Evolutionary conservation across 2,888 invertebrate species (phyloP).

Genomic region (Brachyptera putata): DNA sequence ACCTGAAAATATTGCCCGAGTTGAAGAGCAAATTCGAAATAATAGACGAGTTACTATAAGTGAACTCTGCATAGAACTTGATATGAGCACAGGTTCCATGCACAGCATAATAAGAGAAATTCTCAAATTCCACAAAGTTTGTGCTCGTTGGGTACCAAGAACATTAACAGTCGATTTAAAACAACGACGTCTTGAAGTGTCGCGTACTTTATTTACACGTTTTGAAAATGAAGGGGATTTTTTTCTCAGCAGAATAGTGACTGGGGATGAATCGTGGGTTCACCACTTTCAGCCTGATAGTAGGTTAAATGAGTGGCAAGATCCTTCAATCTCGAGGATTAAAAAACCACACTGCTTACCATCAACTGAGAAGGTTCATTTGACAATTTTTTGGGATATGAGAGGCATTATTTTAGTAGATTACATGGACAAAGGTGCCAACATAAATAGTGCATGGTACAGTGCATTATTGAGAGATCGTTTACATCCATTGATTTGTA

Average conservation of each 20-base stretch:
- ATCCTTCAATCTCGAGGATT: too few relatives aligned
- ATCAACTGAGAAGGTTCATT: not conserved
- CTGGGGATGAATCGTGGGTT: not conserved
- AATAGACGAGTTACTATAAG: too few relatives aligned
- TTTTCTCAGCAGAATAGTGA: not conserved
- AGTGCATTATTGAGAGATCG: not conserved
- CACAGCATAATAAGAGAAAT: not conserved
- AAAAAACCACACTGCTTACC: too few relatives aligned
- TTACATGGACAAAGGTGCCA: not conserved
- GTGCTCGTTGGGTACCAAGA: not conserved
- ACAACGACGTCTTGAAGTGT: too few relatives aligned
- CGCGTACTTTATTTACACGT: too few relatives aligned
- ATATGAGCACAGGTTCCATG: not conserved
- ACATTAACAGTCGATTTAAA: too few relatives aligned
- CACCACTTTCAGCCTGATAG: not conserved
- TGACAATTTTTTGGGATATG: not conserved
- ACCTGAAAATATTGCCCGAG: too few relatives aligned
- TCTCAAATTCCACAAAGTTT: not conserved
- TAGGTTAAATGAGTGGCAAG: not conserved
- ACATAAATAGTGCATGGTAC: not conserved
- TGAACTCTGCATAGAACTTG: not conserved
- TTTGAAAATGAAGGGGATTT: not conserved
- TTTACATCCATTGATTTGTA: not conserved
- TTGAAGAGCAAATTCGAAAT: too few relatives aligned
- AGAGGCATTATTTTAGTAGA: not conserved